Evolutionary conservation across 2,888 invertebrate genomes (phyloP), one percentile per base, ranked within the genome.

Genomic region (Cinara cedri): DNA sequence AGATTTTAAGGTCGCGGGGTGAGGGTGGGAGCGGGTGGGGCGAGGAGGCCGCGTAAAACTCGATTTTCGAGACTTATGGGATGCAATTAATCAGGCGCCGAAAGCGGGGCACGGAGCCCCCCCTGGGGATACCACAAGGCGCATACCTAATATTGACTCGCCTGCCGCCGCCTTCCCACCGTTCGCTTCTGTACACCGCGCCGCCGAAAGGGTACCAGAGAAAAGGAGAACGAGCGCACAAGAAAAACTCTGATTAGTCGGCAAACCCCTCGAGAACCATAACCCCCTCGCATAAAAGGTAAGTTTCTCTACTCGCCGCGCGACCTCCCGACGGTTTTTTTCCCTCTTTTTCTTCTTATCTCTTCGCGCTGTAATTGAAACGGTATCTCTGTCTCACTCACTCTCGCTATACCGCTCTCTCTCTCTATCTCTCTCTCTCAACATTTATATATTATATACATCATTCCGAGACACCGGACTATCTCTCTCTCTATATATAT

Each of bases 201-300:
- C 34, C 19, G 68, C 72, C 62, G 70, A 60, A 62, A 68, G 70
- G 70, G 70, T 78, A 70, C 62, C 57, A 63, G 44, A 42, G 46
- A 70, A 70, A 60, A 68, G 62, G 49, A 70, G 60, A 78, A 70
- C 55, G 65, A 49, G 51, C 60, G 60, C 49, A 57, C 76, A 62
- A 78, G 78, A 78, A 78, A 70, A 78, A 78, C 78, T 78, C 78
- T 78, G 78, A 78, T 78, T 78, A 78, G 78, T 78, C 78, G 70
- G 78, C 68, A 70, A 78, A 70, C 78, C 78, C 70, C 78, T 60
- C 26, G 78, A 78, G 78, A 42, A 78, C 78, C 60, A 70, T 70
- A 78, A 78, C 78, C 78, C 68, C 60, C 78, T 54, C 60, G 57
- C 42, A 78, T 78, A 78, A 78, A 78, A 78, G 78, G 78, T 70